A percentile compares a stretch with the other conserved stretches of the same genome.
phyloP scores from a whole-genome alignment of 2,888 invertebrate genomes.

The Listrodromus nycthemerus region DNA sequence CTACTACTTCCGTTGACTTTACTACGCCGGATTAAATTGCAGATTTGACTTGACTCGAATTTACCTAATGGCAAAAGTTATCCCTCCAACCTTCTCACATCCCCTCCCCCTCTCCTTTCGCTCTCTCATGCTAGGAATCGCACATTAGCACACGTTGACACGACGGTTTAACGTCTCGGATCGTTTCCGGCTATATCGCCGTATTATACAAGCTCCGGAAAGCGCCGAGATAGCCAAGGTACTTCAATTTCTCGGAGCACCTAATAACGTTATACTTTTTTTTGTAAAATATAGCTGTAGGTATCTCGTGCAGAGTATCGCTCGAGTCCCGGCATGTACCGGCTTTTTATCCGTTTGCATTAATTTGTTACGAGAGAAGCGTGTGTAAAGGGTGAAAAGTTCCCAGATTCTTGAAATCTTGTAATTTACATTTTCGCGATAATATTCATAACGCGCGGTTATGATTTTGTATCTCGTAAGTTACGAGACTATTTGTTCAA shows the following conservation, averaged over 20 bases:
- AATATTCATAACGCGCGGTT: conserved; percentile 29
- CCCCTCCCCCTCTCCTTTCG: not conserved
- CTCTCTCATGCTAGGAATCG: conserved; percentile 6
- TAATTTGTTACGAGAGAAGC: conserved; percentile 19
- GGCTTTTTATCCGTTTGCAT: conserved; percentile 24
- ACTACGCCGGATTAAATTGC: conserved; percentile 69
- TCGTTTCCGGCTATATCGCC: conserved; percentile 31
- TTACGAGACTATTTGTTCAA: not conserved
- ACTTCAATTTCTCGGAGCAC: conserved; percentile 27
- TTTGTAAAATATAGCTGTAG: not conserved
- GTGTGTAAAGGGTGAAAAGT: conserved; percentile 4
- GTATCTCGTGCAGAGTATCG: conserved; percentile 12
- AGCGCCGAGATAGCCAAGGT: conserved; percentile 22
- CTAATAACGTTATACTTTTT: conserved; percentile 49
- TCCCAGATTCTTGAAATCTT: conserved; percentile 9
- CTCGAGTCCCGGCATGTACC: conserved; percentile 16
- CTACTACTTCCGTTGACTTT: conserved; percentile 67
- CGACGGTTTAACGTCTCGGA: conserved; percentile 51
- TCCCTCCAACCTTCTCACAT: too few relatives aligned
- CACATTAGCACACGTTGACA: conserved; percentile 51
- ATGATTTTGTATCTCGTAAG: conserved; percentile 8
- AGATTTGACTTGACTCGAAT: conserved; percentile 69
- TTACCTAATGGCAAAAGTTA: conserved; percentile 71
- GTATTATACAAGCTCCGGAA: conserved; percentile 40
- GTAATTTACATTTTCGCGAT: conserved; percentile 50